Evolutionary conservation across 2,888 invertebrate species (phyloP), one percentile per base, ranked within the genome.

Genomic region (Camponotus fellah): DNA sequence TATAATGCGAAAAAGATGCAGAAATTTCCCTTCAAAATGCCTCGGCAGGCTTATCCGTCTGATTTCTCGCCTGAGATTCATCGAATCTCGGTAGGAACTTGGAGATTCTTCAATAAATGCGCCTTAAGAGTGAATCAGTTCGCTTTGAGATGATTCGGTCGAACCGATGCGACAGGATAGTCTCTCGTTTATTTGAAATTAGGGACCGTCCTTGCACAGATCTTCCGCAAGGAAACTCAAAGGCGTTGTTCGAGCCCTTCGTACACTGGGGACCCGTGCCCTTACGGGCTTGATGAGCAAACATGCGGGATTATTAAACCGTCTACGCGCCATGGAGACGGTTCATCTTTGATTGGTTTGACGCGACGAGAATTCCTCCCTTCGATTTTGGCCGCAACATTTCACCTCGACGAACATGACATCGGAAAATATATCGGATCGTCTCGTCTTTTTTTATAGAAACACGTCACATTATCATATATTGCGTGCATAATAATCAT

Each of bases 261-360:
- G 74, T 69, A 72, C 72, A 40, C 26, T 68, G 72, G 81, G 68
- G 46, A 71, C 58, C 84, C 62, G 26, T 56, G 75, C 86, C 87
- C 84, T 85, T 79, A 82, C 60, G 74, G 77, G 56, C 68, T 72
- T 75, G 84, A 49, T 88, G 88, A 87, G 92, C 92, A 93, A 93
- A 93, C 94, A 94, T 88, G 90, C 91, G 91, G 89, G 92, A 93
- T 94, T 93, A 93, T 94, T 94, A 93, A 93, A 91, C 90, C 91
- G 89, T 90, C 92, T 91, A 82, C 90, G 85, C 72, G 83, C 83
- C 76, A 74, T 87, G 76, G 85, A 87, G 88, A 89, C 91, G 91
- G 91, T 92, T 91, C 91, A 91, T 92, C 92, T 93, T 92, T 93
- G 92, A 93, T 93, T 92, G 92, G 91, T 91, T 87, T 75, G 76